A percentile compares a stretch with the other conserved stretches of the same genome.
Conservation (phyloP, 2,113 vertebrate genomes). For the Galbula dea region DNA sequence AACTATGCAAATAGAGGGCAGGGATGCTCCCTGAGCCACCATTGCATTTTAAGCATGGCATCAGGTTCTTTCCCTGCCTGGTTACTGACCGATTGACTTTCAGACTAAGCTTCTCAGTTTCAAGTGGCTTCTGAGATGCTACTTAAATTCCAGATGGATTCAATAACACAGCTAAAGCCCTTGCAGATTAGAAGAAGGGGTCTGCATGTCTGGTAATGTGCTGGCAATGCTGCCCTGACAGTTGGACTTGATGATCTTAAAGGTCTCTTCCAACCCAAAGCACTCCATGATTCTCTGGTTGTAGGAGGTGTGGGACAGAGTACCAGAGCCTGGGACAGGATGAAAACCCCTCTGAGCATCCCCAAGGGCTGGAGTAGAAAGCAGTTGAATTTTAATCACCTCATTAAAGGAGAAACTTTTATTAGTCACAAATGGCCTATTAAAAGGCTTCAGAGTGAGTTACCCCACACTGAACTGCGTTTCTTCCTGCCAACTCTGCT, state of each 20-base stretch:
- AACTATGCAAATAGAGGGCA: too few relatives aligned
- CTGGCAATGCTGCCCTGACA: neutral
- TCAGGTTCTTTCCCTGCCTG: neutral
- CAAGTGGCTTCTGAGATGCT: conserved; percentile 21
- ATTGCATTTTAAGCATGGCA: neutral
- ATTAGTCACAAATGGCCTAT: neutral
- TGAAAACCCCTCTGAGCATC: neutral
- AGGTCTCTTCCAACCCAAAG: too few relatives aligned
- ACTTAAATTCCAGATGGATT: neutral
- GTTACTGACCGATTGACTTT: neutral
- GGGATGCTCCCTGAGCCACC: too few relatives aligned
- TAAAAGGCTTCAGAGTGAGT: too few relatives aligned
- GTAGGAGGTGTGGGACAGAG: neutral
- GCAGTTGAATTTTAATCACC: neutral
- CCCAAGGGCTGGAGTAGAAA: neutral
- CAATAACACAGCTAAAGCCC: neutral
- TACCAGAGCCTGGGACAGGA: fast-evolving
- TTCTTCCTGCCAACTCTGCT: neutral
- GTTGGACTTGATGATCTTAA: too few relatives aligned
- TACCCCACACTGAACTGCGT: fast-evolving
- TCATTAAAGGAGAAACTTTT: neutral
- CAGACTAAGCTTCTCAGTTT: neutral
- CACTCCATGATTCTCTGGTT: too few relatives aligned
- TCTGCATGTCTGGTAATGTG: neutral
- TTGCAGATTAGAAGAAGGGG: neutral